Evolutionary conservation across 35 echinoderm and acorn worm genomes (phyloP).

Genomic region (Ophiothrix spiculata): DNA sequence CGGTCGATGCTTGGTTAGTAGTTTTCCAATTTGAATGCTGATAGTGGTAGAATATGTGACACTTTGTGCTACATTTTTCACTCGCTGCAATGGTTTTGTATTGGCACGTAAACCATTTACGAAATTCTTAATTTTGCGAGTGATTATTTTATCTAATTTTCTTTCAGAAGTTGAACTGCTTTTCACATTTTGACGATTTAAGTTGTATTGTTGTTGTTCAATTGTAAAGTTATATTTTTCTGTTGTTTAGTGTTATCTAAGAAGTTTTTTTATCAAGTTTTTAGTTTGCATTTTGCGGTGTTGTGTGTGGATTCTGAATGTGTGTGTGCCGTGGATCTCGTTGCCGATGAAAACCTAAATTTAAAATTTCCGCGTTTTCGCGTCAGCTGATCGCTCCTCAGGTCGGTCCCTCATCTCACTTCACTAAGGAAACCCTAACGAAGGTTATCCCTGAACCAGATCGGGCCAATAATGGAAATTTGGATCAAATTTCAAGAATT

Average conservation of each 20-base stretch:
- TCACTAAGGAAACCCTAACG: neutral
- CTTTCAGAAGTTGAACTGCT: neutral
- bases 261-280: neutral
- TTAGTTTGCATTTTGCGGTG: neutral
- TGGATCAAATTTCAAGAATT: neutral
- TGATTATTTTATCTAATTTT: neutral
- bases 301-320: neutral
- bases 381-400: neutral
- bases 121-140: neutral
- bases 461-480: neutral
- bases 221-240: neutral
- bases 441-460: neutral
- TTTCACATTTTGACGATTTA: neutral
- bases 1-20: neutral
- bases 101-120: neutral
- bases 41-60: neutral
- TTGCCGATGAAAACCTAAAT: neutral
- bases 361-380: slow-evolving; percentile 2
- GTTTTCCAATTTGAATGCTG: neutral
- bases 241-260: neutral
- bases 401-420: neutral
- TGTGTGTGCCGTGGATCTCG: neutral
- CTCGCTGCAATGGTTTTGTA: neutral
- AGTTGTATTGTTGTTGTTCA: neutral
- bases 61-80: neutral